Conservation (phyloP, 2,797 vertebrate species). For the Esox lucius region DNA sequence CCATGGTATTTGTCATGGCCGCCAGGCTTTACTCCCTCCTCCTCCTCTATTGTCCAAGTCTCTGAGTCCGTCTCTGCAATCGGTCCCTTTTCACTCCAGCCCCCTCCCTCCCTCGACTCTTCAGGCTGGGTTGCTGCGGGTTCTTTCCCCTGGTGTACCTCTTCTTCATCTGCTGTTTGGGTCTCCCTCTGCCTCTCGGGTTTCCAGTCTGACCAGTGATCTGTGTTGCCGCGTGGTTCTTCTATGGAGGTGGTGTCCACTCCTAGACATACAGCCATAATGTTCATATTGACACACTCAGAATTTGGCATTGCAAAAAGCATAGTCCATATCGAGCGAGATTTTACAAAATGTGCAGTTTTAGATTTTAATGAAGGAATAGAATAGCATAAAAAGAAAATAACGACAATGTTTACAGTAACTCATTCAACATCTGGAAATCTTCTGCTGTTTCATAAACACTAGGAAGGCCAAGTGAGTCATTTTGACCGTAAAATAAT, state of each 20-base stretch:
- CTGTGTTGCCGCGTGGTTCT: conserved; percentile 22
- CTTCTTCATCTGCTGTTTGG: conserved; percentile 21
- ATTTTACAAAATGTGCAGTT: neutral
- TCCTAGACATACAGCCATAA: conserved; percentile 38
- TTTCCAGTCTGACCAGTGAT: conserved; percentile 23
- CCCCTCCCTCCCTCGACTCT: conserved; percentile 6
- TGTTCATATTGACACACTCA: neutral
- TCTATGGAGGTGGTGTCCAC: conserved; percentile 14
- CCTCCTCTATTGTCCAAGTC: conserved; percentile 7
- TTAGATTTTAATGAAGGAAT: neutral
- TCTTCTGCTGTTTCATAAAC: neutral
- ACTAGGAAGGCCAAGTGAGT: too few species aligned
- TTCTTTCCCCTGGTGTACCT: neutral
- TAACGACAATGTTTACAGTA: neutral
- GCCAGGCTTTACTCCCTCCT: neutral
- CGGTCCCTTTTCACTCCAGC: conserved; percentile 14
- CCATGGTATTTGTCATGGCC: conserved; percentile 11
- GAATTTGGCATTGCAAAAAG: neutral
- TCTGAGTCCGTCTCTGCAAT: conserved; percentile 24
- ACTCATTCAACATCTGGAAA: neutral
- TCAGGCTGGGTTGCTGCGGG: conserved; percentile 4
- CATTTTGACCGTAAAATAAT: too few species aligned
- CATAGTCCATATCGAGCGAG: neutral
- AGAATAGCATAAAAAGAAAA: neutral
- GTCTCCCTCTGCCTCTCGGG: conserved; percentile 11